Evolutionary conservation across 2,888 invertebrate species (phyloP).

Genomic region (Thymelicus lineola): DNA sequence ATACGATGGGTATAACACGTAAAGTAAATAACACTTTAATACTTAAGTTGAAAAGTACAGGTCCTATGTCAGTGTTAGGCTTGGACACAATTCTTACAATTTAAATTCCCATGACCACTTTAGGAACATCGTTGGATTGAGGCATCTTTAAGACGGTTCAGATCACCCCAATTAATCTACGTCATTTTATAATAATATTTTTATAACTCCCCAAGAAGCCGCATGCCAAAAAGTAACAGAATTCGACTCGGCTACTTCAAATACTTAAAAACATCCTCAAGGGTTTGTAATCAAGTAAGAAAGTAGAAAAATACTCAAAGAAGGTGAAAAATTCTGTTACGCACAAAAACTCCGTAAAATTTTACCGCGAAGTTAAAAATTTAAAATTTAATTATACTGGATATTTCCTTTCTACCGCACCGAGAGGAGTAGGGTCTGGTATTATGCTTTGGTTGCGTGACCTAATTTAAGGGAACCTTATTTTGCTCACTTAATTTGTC

Average conservation of each 20-base stretch:
- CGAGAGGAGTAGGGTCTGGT: constrained; percentile 53
- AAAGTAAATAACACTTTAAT: no score
- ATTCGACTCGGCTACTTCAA: constrained; percentile 7
- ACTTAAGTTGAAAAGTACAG: no score
- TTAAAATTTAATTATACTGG: constrained; percentile 72
- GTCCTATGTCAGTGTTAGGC: no score
- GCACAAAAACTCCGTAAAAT: constrained; percentile 20
- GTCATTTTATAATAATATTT: no score
- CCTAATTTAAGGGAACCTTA: constrained; percentile 76
- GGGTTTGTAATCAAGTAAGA: constrained; percentile 22
- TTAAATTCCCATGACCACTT: no score
- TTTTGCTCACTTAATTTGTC: constrained; percentile 82
- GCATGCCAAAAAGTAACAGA: neutral
- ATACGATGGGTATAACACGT: neutral
- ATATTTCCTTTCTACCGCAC: constrained; percentile 62
- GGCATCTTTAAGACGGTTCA: no score
- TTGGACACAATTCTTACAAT: no score
- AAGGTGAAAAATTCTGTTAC: constrained; percentile 20
- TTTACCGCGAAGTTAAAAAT: constrained; percentile 36
- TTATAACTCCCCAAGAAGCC: neutral
- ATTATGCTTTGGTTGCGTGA: constrained; percentile 66
- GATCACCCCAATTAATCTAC: no score
- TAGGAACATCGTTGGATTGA: no score
- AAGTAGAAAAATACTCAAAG: constrained; percentile 40
- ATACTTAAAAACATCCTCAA: constrained; percentile 25